phyloP scores from a whole-genome alignment of 2,797 vertebrate genomes.

The Borostomias antarcticus region DNA sequence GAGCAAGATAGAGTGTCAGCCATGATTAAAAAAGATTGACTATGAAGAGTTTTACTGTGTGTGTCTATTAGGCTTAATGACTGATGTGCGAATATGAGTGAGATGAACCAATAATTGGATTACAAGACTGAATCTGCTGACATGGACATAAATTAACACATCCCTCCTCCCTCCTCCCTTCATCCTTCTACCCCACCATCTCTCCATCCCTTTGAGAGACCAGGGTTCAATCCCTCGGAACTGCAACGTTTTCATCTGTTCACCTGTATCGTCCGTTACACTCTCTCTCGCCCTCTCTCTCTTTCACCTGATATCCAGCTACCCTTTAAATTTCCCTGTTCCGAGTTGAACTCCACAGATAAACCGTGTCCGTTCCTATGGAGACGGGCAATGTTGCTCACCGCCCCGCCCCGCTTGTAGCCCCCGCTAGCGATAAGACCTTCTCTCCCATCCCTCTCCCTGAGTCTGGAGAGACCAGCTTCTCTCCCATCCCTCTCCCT shows the following conservation, averaged over 20 bases:
- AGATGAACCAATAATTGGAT: not conserved
- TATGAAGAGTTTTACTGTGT: not conserved
- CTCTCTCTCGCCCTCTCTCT: too few species aligned
- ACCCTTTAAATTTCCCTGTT: not conserved
- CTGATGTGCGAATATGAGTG: not conserved
- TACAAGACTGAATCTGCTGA: not conserved
- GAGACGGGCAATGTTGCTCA: too few species aligned
- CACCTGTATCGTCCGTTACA: too few species aligned
- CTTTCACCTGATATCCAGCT: not conserved
- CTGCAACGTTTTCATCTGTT: too few species aligned
- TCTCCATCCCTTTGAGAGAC: too few species aligned
- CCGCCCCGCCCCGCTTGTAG: too few species aligned
- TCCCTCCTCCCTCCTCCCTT: too few species aligned
- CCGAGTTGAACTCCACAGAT: not conserved
- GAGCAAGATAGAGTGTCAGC: not conserved
- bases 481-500: not conserved
- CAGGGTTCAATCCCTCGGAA: too few species aligned
- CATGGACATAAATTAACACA: too few species aligned
- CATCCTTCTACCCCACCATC: not conserved
- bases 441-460: not conserved
- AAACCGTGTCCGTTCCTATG: too few species aligned
- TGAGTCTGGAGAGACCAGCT: too few species aligned
- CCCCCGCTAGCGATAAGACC: too few species aligned
- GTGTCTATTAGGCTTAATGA: not conserved
- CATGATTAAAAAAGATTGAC: not conserved